Percentiles rank a stretch among this genome's conserved stretches.
Evolutionary conservation across 2,797 vertebrate species (phyloP).

Genomic region (Premnoplex brunnescens): DNA sequence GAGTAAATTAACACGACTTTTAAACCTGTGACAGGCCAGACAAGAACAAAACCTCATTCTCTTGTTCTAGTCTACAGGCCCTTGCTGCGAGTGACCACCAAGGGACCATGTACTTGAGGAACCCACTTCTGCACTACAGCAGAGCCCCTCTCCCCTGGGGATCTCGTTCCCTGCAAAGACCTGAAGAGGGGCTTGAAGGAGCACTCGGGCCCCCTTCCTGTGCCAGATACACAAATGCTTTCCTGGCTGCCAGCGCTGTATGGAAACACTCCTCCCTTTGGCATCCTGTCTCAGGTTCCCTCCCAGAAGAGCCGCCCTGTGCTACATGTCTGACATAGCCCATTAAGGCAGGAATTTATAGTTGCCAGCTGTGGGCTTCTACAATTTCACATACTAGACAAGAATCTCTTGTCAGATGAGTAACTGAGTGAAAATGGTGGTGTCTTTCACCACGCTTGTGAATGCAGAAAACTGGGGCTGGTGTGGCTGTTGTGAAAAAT

Average conservation of each 20-base stretch:
- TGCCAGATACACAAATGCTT: neutral
- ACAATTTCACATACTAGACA: conserved; percentile 4
- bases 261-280: neutral
- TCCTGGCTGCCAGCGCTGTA: rapidly evolving
- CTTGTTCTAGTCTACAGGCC: neutral
- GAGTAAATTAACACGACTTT: neutral
- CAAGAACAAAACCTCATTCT: neutral
- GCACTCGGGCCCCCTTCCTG: rapidly evolving
- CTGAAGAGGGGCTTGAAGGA: neutral
- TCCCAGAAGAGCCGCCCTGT: neutral
- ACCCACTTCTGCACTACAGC: neutral
- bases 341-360: conserved; percentile 35
- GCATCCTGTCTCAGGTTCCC: neutral
- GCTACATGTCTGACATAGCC: neutral
- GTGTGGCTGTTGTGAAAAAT: neutral
- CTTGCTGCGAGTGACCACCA: rapidly evolving
- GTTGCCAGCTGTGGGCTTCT: conserved; percentile 42
- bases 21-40: neutral
- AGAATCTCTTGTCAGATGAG: conserved; percentile 11
- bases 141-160: neutral
- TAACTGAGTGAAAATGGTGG: neutral
- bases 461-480: neutral
- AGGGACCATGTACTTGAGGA: neutral
- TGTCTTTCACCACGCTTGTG: neutral
- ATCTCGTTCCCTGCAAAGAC: rapidly evolving